These are phyloP conservation scores for Dicycla oo DNA, from an alignment of 2,888 invertebrate species.

Conservation along the genomic window DNA sequence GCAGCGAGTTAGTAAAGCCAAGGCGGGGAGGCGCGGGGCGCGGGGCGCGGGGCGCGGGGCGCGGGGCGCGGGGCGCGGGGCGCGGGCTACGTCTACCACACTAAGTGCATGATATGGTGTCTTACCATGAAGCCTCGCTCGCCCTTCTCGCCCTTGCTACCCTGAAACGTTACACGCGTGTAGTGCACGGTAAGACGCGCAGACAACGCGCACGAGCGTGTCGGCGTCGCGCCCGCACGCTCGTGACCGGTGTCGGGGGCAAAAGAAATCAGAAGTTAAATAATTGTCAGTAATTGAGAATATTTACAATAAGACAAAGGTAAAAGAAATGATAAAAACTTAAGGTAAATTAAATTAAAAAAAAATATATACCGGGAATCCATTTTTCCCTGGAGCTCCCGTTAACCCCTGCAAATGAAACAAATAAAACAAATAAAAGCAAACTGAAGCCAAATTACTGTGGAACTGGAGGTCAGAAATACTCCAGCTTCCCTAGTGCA, in stretches of 20 bases:
- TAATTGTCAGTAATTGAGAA: neutral
- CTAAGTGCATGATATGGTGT: constrained; percentile 57
- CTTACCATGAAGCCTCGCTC: constrained; percentile 94
- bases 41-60: no score
- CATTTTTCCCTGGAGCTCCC: constrained; percentile 96
- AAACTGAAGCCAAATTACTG: constrained; percentile 26
- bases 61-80: no score
- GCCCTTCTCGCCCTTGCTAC: constrained; percentile 93
- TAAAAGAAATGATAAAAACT: constrained; percentile 70
- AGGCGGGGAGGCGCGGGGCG: constrained; percentile 43
- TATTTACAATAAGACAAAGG: constrained; percentile 53
- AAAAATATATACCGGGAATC: constrained; percentile 94
- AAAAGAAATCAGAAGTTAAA: constrained; percentile 6
- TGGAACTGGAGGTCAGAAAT: neutral
- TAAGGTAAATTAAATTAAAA: constrained; percentile 58
- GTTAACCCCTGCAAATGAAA: constrained; percentile 92
- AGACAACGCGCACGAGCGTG: constrained; percentile 13
- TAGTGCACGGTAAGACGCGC: constrained; percentile 43
- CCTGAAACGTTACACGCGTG: constrained; percentile 90
- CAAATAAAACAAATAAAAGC: constrained; percentile 69
- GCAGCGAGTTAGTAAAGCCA: constrained; percentile 51
- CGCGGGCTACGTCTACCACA: constrained; percentile 55
- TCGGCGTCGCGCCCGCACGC: neutral
- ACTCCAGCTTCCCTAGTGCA: neutral
- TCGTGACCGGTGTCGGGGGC: constrained; percentile 12